Conservation (phyloP, 2,888 invertebrate genomes). For the Tetropium fuscum region DNA sequence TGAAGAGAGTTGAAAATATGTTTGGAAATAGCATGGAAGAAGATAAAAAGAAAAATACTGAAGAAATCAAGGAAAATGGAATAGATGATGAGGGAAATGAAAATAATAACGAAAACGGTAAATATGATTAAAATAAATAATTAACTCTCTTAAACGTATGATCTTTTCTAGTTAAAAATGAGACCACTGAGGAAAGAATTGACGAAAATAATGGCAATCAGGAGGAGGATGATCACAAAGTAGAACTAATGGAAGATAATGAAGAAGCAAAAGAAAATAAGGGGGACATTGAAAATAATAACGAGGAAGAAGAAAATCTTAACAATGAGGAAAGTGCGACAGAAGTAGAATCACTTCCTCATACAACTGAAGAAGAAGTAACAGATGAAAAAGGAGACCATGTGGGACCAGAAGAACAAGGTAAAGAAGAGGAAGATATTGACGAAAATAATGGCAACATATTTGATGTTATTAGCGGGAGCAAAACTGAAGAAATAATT, state of each 20-base stretch:
- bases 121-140: neutral
- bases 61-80: constrained; percentile 47
- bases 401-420: neutral
- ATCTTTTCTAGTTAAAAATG: constrained; percentile 40
- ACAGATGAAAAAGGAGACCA: neutral
- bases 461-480: no score
- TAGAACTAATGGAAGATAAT: constrained; percentile 18
- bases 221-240: neutral
- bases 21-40: constrained; percentile 34
- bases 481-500: neutral
- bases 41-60: constrained; percentile 35
- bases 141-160: neutral
- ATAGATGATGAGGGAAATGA: constrained; percentile 41
- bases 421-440: constrained; percentile 3
- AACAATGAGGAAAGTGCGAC: constrained; percentile 19
- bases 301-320: constrained; percentile 34
- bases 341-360: constrained; percentile 26
- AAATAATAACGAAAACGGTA: constrained; percentile 36
- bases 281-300: neutral
- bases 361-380: constrained; percentile 17
- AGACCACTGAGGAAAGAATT: constrained; percentile 15
- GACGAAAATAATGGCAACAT: constrained; percentile 13
- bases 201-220: neutral
- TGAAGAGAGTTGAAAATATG: constrained; percentile 45
- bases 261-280: constrained; percentile 31